A percentile compares a stretch with the other conserved stretches of the same genome.
Evolutionary conservation across 64 coral and sea anemone species (phyloP).

Genomic region (Porites lutea): DNA sequence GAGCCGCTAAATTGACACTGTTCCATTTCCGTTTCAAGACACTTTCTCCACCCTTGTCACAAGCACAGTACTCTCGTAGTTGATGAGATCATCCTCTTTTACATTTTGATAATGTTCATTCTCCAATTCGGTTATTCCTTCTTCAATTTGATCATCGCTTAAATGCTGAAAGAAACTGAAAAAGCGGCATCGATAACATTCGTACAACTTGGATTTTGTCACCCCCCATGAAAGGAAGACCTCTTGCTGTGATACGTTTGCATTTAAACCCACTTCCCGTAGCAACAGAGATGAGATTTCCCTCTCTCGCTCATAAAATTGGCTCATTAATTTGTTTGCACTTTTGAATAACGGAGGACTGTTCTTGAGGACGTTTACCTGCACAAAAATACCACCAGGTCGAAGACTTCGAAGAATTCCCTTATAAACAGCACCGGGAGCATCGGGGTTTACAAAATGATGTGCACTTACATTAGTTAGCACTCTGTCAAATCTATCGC

Average conservation of each 20-base stretch:
- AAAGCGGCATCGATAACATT: background rate
- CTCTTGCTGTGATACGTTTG: background rate
- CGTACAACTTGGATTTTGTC: constrained; percentile 18
- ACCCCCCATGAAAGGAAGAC: background rate
- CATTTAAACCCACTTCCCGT: background rate
- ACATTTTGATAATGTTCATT: too few relatives aligned
- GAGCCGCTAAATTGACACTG: too few relatives aligned
- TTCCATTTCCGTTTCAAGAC: too few relatives aligned
- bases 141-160: constrained; percentile 1
- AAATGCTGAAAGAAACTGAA: background rate
- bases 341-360: background rate
- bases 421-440: background rate
- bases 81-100: too few relatives aligned
- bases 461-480: background rate
- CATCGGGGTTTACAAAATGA: constrained; percentile 13
- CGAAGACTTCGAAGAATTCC: background rate
- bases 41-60: too few relatives aligned
- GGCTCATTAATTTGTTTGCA: background rate
- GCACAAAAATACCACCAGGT: background rate
- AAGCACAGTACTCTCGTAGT: too few relatives aligned
- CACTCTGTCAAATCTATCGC: background rate
- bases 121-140: constrained; percentile 11
- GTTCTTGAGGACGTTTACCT: background rate
- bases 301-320: too few relatives aligned
- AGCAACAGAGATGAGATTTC: background rate